Base-by-base conservation (phyloP, 1,140 invertebrate species). In the Argopecten irradians region DNA sequence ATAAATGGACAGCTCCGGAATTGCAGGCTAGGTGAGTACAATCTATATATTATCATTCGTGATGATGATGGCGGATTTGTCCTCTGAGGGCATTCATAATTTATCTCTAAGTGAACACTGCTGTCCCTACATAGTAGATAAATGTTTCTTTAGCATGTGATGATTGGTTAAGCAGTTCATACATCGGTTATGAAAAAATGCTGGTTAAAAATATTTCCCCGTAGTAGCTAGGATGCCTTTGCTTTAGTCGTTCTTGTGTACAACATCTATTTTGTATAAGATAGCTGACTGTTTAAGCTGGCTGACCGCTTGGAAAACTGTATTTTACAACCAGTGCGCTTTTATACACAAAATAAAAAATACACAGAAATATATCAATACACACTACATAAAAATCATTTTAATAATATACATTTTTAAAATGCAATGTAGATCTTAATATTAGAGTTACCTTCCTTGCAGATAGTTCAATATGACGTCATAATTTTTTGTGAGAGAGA, bases 41-140 rank as follows among this genome's bases (percentile, higher is more conserved):
- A 11, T n/a, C 55, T 28, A 22, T 71, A 71, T 71, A 16, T 19
- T 19, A 71, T 71, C 13, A 71, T 5, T 1, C 28, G 55, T 71
- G 55, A 28, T 71, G 55, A 71, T 71, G 55, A 71, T 71, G 55
- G n/a, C n/a, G n/a, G 28, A 71, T 71, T 71, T 71, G 55, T 71
- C 55, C 55, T 71, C 28, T 3, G 55, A 71, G 55, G 55, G 55
- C 8, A 71, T 71, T n/a, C 28, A 28, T 71, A 71, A 71, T 71
- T 71, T 28, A 71, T 71, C 0, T 71, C 22, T 71, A 71, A 28
- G 16, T n/a, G 13, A 71, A 71, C 22, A n/a, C 16, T n/a, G 22
- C 55, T 71, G 55, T 71, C 55, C n/a, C 16, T 71, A 22, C n/a
- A 0, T 71, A 11, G 28, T 71, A 28, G n/a, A 71, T 71, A 71